phyloP scores from a whole-genome alignment of 2,113 vertebrate genomes.

The Sakesphorus luctuosus region DNA sequence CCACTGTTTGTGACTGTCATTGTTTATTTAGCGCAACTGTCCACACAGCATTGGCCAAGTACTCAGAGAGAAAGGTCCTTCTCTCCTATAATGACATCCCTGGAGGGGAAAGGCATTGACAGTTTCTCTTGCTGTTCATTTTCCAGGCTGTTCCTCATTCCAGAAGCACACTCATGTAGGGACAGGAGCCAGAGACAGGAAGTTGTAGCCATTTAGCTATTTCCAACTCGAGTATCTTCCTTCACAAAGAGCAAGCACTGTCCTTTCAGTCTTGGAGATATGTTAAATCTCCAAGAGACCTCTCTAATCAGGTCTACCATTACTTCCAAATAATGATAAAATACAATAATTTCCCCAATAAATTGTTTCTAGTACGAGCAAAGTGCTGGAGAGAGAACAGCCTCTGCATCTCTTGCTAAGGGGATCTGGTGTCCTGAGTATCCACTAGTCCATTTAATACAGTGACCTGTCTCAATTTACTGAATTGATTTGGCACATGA shows the following conservation, averaged over 20 bases:
- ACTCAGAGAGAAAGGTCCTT: background rate
- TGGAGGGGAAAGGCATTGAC: background rate
- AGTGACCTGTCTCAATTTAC: slow-evolving; percentile 31
- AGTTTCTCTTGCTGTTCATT: background rate
- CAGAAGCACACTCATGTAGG: background rate
- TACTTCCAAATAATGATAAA: background rate
- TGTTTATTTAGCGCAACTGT: background rate
- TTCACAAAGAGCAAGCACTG: fast-evolving
- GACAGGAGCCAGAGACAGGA: background rate
- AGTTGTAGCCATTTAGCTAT: background rate
- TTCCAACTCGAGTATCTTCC: background rate
- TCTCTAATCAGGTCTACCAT: background rate
- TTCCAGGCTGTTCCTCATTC: background rate
- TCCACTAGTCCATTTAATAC: background rate
- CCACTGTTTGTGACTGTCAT: background rate
- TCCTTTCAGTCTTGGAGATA: background rate
- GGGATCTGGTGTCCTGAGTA: background rate
- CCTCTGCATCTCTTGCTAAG: background rate
- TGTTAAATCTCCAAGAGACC: background rate
- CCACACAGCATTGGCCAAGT: background rate
- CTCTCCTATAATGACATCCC: background rate
- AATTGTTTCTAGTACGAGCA: background rate
- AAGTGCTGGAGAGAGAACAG: background rate
- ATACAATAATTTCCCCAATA: background rate
- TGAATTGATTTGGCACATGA: slow-evolving; percentile 45